phyloP scores from a whole-genome alignment of 2,113 vertebrate genomes.

The Stegostoma tigrinum region DNA sequence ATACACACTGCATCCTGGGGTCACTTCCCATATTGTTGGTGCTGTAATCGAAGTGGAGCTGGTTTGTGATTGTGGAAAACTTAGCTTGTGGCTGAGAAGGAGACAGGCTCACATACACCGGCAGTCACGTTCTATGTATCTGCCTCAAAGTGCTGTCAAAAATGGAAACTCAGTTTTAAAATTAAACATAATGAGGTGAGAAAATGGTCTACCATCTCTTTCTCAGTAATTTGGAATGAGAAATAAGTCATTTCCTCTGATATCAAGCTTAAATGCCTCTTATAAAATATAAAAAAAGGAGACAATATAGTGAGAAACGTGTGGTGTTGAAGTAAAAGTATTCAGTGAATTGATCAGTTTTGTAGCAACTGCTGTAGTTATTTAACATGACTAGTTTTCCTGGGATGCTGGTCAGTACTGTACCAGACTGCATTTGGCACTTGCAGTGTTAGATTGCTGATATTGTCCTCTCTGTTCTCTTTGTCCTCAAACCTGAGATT shows the following conservation, averaged over 20 bases:
- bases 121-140: not conserved
- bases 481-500: not conserved
- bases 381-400: not conserved
- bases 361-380: not conserved
- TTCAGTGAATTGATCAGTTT: not conserved
- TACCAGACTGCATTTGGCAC: not conserved
- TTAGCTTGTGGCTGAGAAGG: no score
- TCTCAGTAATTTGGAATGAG: not conserved
- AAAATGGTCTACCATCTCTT: not conserved
- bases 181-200: not conserved
- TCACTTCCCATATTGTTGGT: no score
- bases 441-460: not conserved
- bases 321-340: not conserved
- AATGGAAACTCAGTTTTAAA: not conserved
- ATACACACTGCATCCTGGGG: no score
- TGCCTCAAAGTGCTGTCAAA: not conserved
- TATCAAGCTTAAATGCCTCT: not conserved
- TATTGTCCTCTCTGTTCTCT: not conserved
- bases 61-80: no score
- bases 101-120: not conserved
- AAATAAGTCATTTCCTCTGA: not conserved
- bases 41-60: no score
- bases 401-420: not conserved
- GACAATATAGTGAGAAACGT: not conserved
- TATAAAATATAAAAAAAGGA: not conserved